These are phyloP conservation scores for Aproaerema taeniolella DNA, from an alignment of 2,888 invertebrate species.

Conservation along the genomic window DNA sequence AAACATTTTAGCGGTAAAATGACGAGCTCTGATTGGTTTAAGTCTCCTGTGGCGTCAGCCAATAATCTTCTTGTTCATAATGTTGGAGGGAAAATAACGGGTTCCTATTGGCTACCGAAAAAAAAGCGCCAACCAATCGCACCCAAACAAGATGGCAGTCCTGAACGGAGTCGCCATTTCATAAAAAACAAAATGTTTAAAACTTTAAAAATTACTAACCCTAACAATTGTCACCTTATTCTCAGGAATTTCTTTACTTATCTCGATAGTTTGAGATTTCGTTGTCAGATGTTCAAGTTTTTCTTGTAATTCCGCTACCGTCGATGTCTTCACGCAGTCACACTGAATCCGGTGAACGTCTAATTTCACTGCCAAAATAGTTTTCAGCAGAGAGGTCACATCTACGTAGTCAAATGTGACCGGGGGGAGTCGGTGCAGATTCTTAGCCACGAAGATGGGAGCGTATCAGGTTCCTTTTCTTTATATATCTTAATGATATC, in stretches of 20 bases:
- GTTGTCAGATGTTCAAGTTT: neutral
- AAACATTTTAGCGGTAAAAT: no score
- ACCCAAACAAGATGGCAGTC: no score
- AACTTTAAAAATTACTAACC: no score
- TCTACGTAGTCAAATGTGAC: conserved; percentile 18
- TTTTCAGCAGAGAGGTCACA: conserved; percentile 12
- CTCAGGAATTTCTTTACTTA: neutral
- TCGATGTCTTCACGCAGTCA: neutral
- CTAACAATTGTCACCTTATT: neutral
- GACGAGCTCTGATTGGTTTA: no score
- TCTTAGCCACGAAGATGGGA: conserved; percentile 18
- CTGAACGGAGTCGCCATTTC: no score
- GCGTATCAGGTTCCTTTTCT: conserved; percentile 10
- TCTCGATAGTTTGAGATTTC: neutral
- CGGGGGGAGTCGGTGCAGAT: conserved; percentile 15
- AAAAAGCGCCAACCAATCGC: no score
- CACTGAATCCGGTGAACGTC: neutral
- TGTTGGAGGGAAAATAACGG: no score
- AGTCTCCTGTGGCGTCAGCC: no score
- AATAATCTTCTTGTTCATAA: no score
- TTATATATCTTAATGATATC: conserved; percentile 16
- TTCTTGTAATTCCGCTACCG: neutral
- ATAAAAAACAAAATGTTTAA: no score
- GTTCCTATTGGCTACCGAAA: no score
- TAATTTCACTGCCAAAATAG: conserved; percentile 11